Evolutionary conservation across 2,113 vertebrate species (phyloP).

Genomic region (Epinephelus moara): DNA sequence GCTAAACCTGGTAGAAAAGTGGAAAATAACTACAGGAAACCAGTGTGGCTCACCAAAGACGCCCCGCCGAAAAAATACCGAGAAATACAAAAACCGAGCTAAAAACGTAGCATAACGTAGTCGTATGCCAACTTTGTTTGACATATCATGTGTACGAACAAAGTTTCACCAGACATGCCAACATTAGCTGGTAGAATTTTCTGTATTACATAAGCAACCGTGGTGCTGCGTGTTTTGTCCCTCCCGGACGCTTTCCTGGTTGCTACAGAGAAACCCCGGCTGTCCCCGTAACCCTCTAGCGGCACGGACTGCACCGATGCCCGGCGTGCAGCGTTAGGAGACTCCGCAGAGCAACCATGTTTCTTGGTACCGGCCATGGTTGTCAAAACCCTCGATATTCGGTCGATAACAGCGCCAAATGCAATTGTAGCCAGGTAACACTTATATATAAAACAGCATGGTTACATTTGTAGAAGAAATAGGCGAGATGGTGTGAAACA

Average conservation of each 20-base stretch:
- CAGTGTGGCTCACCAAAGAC: slow-evolving; percentile 15
- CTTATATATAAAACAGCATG: accelerated
- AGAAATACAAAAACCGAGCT: slow-evolving; percentile 11
- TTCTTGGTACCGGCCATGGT: slow-evolving; percentile 75
- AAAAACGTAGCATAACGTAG: slow-evolving; percentile 33
- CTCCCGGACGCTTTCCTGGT: slow-evolving; percentile 32
- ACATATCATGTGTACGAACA: slow-evolving; percentile 49
- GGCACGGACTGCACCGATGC: slow-evolving; percentile 72
- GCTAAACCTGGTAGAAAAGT: neutral
- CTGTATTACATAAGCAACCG: slow-evolving; percentile 18
- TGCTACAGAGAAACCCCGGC: slow-evolving; percentile 63
- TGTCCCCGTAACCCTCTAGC: slow-evolving; percentile 77
- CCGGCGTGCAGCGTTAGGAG: slow-evolving; percentile 82
- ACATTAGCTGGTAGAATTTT: neutral
- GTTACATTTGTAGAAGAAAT: neutral
- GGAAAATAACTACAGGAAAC: slow-evolving; percentile 19
- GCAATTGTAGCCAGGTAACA: accelerated
- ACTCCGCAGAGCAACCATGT: slow-evolving; percentile 86
- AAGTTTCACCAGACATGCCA: slow-evolving; percentile 51
- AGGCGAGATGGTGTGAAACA: neutral
- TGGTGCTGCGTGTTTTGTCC: neutral
- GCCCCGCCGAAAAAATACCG: slow-evolving; percentile 17
- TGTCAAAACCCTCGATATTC: slow-evolving; percentile 42
- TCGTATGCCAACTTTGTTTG: slow-evolving; percentile 64
- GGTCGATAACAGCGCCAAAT: neutral